Base-by-base conservation (phyloP, 2,888 invertebrate species). In the Ormyrus rosae region DNA sequence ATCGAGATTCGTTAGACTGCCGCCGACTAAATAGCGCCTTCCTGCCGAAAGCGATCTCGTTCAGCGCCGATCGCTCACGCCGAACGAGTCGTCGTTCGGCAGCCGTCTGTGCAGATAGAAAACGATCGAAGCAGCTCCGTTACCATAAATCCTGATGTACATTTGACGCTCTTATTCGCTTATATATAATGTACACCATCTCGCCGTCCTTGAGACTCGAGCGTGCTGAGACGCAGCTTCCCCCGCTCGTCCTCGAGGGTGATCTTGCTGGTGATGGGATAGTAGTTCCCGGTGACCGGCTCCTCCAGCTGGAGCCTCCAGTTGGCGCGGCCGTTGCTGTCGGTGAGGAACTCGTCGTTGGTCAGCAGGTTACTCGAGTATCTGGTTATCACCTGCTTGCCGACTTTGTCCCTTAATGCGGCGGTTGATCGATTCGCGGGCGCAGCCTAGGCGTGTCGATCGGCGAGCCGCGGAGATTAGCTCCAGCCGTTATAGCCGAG, bases 291-390 rank as follows among this genome's bases (percentile, higher is more conserved):
- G 0, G 97, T 92, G 0, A 97, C 91, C 0, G 93, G 93, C 89
- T 98, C 98, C 0, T 92, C 91, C 11, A 96, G 86, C 0, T 93
- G 92, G 0, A 95, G 82, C 34, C 93, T 92, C 94, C 95, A 99
- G 0, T 96, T 95, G 0, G 96, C 96, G 13, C 99, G 92, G 0
- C 98, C 99, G 89, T 99, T 99, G 0, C 97, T 95, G 89, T 99
- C 99, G 0, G 99, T 99, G 88, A 94, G 97, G 89, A 98, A 99
- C 0, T 91, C 91, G 0, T 93, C 93, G 0, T 93, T 91, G 0
- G 94, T 94, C 0, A 92, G 85, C 0, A 97, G 89, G 48, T 93
- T 89, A 0, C 95, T 94, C 8, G 92, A 91, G 86, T 96, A 98
- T 75, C 94, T 93, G 0, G 95, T 93, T 0, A 99, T 92, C 0